A percentile compares a stretch with the other conserved stretches of the same genome.
Conservation (phyloP, 2,888 invertebrate genomes). For the Phlogophora meticulosa region DNA sequence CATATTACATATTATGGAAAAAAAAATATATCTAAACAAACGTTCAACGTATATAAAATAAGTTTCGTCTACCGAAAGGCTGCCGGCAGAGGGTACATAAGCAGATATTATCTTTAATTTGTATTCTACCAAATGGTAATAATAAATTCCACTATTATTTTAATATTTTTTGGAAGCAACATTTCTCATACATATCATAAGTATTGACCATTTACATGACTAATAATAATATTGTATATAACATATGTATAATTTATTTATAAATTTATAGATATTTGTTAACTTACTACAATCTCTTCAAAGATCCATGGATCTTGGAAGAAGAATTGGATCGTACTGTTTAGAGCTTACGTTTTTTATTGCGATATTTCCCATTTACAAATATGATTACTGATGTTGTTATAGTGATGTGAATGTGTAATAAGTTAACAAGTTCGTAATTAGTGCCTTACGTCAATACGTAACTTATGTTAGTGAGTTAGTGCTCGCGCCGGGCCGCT, state of each 20-base stretch:
- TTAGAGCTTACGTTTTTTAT: slow-evolving; percentile 17
- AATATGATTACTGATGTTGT: slow-evolving; percentile 14
- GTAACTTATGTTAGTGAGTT: slow-evolving; percentile 86
- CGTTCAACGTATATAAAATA: slow-evolving; percentile 53
- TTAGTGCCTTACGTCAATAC: slow-evolving; percentile 89
- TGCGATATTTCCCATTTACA: slow-evolving; percentile 5
- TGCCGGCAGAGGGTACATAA: slow-evolving; percentile 74
- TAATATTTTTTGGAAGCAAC: slow-evolving; percentile 88
- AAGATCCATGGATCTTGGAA: slow-evolving; percentile 32
- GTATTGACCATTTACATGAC: slow-evolving; percentile 83
- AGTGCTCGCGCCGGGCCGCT: slow-evolving; percentile 79
- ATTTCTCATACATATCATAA: slow-evolving; percentile 86
- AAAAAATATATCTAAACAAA: slow-evolving; percentile 54
- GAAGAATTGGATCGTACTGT: slow-evolving; percentile 8
- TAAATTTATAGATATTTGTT: slow-evolving; percentile 82
- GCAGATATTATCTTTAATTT: slow-evolving; percentile 69
- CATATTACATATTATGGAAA: slow-evolving; percentile 29
- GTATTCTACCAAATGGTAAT: slow-evolving; percentile 76
- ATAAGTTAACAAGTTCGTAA: slow-evolving; percentile 87
- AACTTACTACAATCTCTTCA: slow-evolving; percentile 84
- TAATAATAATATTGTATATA: slow-evolving; percentile 88
- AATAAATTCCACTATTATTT: slow-evolving; percentile 78
- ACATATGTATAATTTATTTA: slow-evolving; percentile 88
- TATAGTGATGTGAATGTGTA: slow-evolving; percentile 71
- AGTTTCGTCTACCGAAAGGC: slow-evolving; percentile 57